Evolutionary conservation across 1,140 invertebrate species (phyloP).

Genomic region (Bombus huntii): DNA sequence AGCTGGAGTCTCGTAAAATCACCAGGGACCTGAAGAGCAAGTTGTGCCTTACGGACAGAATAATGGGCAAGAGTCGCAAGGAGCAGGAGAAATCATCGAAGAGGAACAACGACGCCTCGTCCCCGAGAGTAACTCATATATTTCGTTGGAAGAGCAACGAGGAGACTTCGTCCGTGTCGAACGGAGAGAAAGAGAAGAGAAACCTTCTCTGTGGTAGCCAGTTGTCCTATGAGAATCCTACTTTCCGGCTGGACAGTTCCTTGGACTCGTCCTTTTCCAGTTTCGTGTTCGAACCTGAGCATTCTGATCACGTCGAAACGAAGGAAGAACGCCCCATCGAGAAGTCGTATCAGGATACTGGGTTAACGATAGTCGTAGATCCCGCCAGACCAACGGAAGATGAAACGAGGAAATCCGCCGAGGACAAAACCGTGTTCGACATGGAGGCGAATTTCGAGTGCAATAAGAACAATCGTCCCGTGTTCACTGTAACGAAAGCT

Average conservation of each 20-base stretch:
- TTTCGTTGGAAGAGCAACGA: conserved; percentile 49
- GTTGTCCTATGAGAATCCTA: conserved; percentile 79
- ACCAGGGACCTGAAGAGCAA: conserved; percentile 71
- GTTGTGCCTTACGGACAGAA: conserved; percentile 67
- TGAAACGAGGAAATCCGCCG: too few relatives aligned
- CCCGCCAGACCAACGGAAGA: neutral
- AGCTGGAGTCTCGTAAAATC: conserved; percentile 57
- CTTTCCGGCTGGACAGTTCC: conserved; percentile 77
- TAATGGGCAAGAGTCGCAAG: conserved; percentile 60
- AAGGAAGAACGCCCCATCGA: neutral
- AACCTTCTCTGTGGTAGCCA: conserved; percentile 40
- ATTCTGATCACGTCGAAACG: neutral
- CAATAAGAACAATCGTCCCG: neutral
- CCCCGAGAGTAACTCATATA: conserved; percentile 39
- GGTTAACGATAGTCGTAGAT: conserved; percentile 51
- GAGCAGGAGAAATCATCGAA: conserved; percentile 29
- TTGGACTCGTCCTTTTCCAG: conserved; percentile 74
- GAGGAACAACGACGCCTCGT: neutral
- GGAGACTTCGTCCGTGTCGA: neutral
- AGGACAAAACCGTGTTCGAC: neutral
- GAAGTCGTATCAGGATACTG: neutral
- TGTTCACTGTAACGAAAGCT: neutral
- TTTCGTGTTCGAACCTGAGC: conserved; percentile 68
- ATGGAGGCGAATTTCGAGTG: neutral
- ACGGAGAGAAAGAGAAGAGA: neutral